Base-by-base conservation (phyloP, 2,888 invertebrate species). In the Allacma fusca region DNA sequence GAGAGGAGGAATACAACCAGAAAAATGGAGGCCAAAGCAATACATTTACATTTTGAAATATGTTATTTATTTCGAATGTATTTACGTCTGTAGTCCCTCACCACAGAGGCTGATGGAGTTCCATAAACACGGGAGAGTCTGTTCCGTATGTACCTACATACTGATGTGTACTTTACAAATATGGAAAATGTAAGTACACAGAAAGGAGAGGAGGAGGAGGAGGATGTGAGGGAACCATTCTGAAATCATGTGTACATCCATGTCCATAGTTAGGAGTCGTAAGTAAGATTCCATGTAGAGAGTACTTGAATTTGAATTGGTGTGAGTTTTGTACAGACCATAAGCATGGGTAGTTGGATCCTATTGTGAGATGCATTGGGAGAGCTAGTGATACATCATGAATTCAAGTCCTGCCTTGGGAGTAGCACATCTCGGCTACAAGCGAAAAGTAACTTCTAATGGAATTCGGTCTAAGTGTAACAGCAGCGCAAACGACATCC, bases 381-480 rank as follows among this genome's bases (percentile, higher is more conserved):
- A 26, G 71, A 43, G 67, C 40, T 62, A 57, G 57, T 72, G 59
- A 72, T 72, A 59, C 72, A 72, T 72, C 72, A 72, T 72, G 72
- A 72, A 62, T 62, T 72, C 72, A 72, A 59, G 59, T 57, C 72
- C 68, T 72, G 59, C 34, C 68, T 43, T 68, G 72, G 72, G 59
- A 59, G 72, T 57, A 72, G 57, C 74, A 43, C 64, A 73, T 64
- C 57, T 73, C 65, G 74, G 44, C 44, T 50, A 67, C 50, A 67
- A 65, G 72, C 59, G 50, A 50, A 72, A 72, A 71, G 73, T 78
- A 76, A 75, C 75, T 80, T 78, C 71, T 80, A 80, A 78, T 80
- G 78, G 78, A 80, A 78, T 78, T 77, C 77, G 74, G 74, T 26
- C 75, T 69, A 78, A 77, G 68, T 77, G 79, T 78, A 76, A 78